Conservation (phyloP, 2,888 invertebrate species). For the Corbicula japonica region DNA sequence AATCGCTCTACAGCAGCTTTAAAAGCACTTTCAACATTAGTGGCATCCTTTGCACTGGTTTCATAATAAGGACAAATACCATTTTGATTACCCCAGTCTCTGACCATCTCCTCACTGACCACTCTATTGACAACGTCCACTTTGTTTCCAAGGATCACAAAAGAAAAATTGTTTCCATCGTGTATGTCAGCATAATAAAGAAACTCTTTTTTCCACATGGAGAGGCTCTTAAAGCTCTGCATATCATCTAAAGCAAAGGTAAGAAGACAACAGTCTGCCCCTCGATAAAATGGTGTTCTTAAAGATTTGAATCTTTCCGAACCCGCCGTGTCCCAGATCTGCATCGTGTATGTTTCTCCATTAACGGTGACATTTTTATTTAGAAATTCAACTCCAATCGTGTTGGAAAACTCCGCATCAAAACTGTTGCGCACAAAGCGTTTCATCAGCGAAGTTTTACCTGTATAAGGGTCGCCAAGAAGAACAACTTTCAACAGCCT, state of each 20-base stretch:
- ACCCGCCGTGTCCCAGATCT: no score
- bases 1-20: constrained; percentile 91
- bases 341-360: constrained; percentile 94
- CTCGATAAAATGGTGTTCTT: constrained; percentile 97
- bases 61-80: constrained; percentile 93
- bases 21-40: constrained; percentile 95
- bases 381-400: constrained; percentile 97
- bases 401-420: constrained; percentile 97
- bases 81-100: constrained; percentile 94
- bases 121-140: constrained; percentile 88
- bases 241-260: constrained; percentile 95
- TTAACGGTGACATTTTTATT: constrained; percentile 96
- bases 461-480: constrained; percentile 97
- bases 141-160: constrained; percentile 97
- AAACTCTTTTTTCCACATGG: no score
- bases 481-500: constrained; percentile 93
- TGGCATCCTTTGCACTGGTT: constrained; percentile 96
- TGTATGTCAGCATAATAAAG: constrained; percentile 96
- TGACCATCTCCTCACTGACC: constrained; percentile 92
- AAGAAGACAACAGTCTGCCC: constrained; percentile 96
- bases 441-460: constrained; percentile 98
- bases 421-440: constrained; percentile 97
- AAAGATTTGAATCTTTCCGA: constrained; percentile 97
- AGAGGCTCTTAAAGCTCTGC: constrained; percentile 93
- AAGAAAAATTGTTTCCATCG: constrained; percentile 93